Evolutionary conservation across 1,140 invertebrate species (phyloP).

Genomic region (Stegodyphus mimosarum): DNA sequence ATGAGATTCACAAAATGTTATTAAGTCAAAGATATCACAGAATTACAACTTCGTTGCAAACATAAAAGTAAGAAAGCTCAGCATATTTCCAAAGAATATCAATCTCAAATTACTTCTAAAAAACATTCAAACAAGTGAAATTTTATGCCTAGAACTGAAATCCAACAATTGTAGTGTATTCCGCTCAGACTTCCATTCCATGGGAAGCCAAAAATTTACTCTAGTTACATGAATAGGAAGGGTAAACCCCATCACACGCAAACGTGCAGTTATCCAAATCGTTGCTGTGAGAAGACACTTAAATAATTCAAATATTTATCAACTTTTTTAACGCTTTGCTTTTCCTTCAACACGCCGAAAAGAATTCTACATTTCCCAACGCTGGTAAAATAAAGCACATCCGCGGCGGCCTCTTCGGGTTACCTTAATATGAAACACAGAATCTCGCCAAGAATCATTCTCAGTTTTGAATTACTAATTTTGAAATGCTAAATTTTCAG

Average conservation of each 20-base stretch:
- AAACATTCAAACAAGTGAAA: constrained; percentile 32
- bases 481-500: not conserved
- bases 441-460: not conserved
- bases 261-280: not conserved
- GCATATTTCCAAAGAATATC: not conserved
- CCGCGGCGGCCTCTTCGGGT: not conserved
- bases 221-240: constrained; percentile 10
- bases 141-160: constrained; percentile 54
- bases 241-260: constrained; percentile 48
- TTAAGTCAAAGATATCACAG: constrained; percentile 18
- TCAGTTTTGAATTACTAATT: not conserved
- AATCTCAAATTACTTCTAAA: not conserved
- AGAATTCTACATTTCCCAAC: not conserved
- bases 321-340: not conserved
- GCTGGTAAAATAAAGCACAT: not conserved
- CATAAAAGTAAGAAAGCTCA: not conserved
- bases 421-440: not conserved
- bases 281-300: not conserved
- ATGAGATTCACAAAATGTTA: constrained; percentile 21
- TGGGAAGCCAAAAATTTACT: constrained; percentile 30
- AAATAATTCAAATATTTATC: not conserved
- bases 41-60: not conserved
- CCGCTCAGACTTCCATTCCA: constrained; percentile 33
- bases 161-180: constrained; percentile 12
- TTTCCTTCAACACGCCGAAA: not conserved